Evolutionary conservation across 2,888 invertebrate species (phyloP).

Genomic region (Podotricha telesiphe): DNA sequence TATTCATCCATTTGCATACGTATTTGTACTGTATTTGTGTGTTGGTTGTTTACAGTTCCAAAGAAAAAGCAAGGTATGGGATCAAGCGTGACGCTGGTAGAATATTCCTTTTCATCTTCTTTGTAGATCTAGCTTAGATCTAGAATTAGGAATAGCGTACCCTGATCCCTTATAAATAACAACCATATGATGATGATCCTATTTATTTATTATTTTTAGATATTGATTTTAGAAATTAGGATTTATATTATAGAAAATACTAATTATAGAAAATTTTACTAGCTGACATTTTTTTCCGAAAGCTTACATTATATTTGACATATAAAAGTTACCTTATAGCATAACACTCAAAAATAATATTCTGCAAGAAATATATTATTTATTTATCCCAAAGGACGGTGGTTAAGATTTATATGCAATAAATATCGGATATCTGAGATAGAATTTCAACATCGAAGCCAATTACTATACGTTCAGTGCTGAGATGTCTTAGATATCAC

Average conservation of each 20-base stretch:
- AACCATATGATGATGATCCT: conserved; percentile 41
- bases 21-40: conserved; percentile 81
- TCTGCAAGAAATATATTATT: conserved; percentile 47
- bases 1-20: conserved; percentile 64
- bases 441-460: conserved; percentile 57
- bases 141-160: conserved; percentile 73
- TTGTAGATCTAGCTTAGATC: conserved; percentile 77
- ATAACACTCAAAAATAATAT: conserved; percentile 56
- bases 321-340: conserved; percentile 67
- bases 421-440: conserved; percentile 58
- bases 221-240: conserved; percentile 33
- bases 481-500: conserved; percentile 39
- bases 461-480: conserved; percentile 54
- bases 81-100: conserved; percentile 83
- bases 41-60: conserved; percentile 91
- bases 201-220: conserved; percentile 37
- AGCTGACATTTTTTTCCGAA: conserved; percentile 33
- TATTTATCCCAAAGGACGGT: conserved; percentile 54
- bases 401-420: conserved; percentile 57
- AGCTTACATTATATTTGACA: conserved; percentile 28
- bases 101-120: conserved; percentile 82
- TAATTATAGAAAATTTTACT: conserved; percentile 29
- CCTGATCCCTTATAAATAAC: conserved; percentile 49
- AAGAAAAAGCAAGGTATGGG: conserved; percentile 89
- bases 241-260: conserved; percentile 24